Percentiles rank a stretch among this genome's conserved stretches.
Conservation (phyloP, 2,113 vertebrate species). For the Solea senegalensis region DNA sequence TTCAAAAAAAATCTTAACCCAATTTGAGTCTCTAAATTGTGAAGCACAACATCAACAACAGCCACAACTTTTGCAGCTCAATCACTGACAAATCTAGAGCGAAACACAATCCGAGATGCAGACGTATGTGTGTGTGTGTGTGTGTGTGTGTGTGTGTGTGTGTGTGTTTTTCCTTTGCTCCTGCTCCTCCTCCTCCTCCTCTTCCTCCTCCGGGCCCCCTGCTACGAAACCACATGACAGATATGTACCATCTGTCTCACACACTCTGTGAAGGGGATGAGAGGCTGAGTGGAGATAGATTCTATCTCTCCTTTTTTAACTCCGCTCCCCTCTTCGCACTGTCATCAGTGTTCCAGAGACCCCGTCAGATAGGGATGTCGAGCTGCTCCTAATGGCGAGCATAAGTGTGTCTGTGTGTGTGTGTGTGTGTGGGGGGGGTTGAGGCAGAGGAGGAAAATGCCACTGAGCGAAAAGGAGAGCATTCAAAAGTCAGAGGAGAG, state of each 20-base stretch:
- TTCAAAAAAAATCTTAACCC: slow-evolving; percentile 64
- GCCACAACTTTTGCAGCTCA: slow-evolving; percentile 28
- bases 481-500: slow-evolving; percentile 17
- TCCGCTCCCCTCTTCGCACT: slow-evolving; percentile 33
- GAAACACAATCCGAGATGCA: slow-evolving; percentile 44
- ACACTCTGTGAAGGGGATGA: slow-evolving; percentile 40
- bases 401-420: too few relatives aligned
- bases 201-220: slow-evolving; percentile 48
- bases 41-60: slow-evolving; percentile 27
- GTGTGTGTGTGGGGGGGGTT: background rate
- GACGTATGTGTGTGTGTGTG: slow-evolving; percentile 49
- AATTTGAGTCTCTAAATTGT: slow-evolving; percentile 33
- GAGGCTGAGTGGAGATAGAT: slow-evolving; percentile 63
- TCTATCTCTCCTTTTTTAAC: slow-evolving; percentile 47
- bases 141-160: slow-evolving; percentile 49
- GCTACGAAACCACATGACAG: slow-evolving; percentile 72
- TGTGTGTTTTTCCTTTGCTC: slow-evolving; percentile 51
- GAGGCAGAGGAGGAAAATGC: slow-evolving; percentile 40
- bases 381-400: slow-evolving; percentile 37
- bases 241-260: slow-evolving; percentile 70
- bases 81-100: slow-evolving; percentile 28
- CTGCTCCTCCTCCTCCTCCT: slow-evolving; percentile 44
- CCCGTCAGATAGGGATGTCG: slow-evolving; percentile 54
- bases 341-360: slow-evolving; percentile 51
- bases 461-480: slow-evolving; percentile 10